Conservation (phyloP, 2,888 invertebrate genomes). For the Cerastis rubricosa region DNA sequence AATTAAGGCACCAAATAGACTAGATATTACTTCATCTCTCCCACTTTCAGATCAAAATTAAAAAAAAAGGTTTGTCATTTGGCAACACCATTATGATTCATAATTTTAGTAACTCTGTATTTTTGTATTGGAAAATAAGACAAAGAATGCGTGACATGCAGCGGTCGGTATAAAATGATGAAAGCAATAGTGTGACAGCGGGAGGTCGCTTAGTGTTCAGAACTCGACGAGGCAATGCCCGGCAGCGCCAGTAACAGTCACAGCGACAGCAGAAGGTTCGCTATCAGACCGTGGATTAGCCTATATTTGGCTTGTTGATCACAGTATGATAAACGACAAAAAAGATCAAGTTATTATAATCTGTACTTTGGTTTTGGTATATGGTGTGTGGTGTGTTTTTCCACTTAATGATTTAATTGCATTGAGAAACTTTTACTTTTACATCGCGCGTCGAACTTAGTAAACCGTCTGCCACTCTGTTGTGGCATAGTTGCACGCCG, state of each 20-base stretch:
- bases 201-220: neutral
- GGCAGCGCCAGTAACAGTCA: neutral
- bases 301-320: neutral
- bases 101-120: neutral
- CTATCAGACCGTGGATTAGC: neutral
- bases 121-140: neutral
- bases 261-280: slow-evolving; percentile 3
- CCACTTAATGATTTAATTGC: neutral
- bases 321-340: neutral
- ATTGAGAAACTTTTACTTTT: neutral
- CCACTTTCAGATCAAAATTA: neutral
- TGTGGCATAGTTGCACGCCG: neutral
- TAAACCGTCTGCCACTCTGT: neutral
- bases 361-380: neutral
- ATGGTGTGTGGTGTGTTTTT: neutral
- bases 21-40: neutral
- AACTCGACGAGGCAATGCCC: neutral
- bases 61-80: neutral
- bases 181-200: neutral
- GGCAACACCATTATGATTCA: neutral
- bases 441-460: neutral
- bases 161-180: neutral
- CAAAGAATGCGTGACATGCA: neutral
- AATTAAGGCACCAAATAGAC: neutral
- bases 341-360: neutral